These are phyloP conservation scores for Bradypus variegatus DNA, from an alignment of 2,797 vertebrate species.

Conservation along the genomic window DNA sequence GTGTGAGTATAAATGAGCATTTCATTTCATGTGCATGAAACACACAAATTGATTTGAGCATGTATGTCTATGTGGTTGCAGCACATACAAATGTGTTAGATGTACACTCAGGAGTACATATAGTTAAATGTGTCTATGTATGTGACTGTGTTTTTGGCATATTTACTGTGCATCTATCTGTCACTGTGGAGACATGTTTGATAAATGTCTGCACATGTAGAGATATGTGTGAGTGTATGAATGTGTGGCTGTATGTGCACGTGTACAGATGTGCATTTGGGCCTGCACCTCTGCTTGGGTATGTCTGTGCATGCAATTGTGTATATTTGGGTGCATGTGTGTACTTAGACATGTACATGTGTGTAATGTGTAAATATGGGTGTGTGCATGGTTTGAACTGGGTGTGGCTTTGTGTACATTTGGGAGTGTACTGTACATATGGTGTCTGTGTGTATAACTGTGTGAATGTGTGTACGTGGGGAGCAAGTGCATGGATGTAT, in stretches of 20 bases:
- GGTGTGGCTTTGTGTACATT: neutral
- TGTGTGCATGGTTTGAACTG: fast-evolving
- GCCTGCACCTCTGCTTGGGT: fast-evolving
- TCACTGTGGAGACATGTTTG: fast-evolving
- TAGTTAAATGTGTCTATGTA: fast-evolving
- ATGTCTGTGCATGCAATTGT: no score
- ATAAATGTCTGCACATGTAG: fast-evolving
- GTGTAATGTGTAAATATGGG: neutral
- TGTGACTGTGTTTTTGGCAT: neutral
- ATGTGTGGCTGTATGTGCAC: fast-evolving
- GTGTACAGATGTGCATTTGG: no score
- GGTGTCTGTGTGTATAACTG: neutral
- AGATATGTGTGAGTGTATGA: neutral
- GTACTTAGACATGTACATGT: no score
- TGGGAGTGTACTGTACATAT: neutral
- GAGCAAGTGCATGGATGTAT: neutral
- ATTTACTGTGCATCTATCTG: fast-evolving
- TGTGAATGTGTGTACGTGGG: neutral
- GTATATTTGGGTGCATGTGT: fast-evolving
- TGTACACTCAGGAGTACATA: neutral
- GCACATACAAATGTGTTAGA: fast-evolving
- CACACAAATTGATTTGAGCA: neutral
- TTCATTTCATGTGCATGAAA: fast-evolving
- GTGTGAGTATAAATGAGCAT: neutral
- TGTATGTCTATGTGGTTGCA: neutral